Percentiles rank a stretch among this genome's conserved stretches.
These are phyloP conservation scores for Pachyramphus minor DNA, from an alignment of 2,113 vertebrate genomes.

Conservation along the genomic window DNA sequence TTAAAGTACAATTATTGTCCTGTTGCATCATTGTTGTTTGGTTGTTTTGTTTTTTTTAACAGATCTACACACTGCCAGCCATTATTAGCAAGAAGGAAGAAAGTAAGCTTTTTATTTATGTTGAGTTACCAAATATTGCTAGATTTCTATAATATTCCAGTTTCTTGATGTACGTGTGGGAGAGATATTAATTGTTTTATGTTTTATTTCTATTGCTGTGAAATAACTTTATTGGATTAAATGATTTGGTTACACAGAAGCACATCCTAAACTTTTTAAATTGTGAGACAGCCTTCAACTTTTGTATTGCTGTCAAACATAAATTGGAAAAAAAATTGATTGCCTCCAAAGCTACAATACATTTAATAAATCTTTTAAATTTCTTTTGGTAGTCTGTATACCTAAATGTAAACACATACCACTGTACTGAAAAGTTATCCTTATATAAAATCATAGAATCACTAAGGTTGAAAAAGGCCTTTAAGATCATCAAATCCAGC, in stretches of 20 bases:
- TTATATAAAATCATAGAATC: not conserved
- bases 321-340: not conserved
- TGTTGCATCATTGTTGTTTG: not conserved
- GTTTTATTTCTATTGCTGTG: not conserved
- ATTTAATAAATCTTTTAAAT: not conserved
- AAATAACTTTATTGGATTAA: not conserved
- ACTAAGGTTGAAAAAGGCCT: not conserved
- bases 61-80: conserved; percentile 96
- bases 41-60: not conserved
- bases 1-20: not conserved
- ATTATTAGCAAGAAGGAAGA: conserved; percentile 97
- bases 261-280: not conserved
- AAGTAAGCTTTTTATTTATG: conserved; percentile 80
- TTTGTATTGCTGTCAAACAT: not conserved
- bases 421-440: not conserved
- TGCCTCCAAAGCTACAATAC: not conserved
- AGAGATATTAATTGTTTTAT: not conserved
- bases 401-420: not conserved
- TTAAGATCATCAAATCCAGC: not conserved
- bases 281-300: not conserved
- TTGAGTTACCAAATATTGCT: not conserved
- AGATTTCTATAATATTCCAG: not conserved
- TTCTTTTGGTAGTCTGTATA: not conserved
- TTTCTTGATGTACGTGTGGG: not conserved
- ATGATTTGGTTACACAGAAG: not conserved